Percentiles rank a stretch among this genome's conserved stretches.
Evolutionary conservation across 2,797 vertebrate species (phyloP).

Genomic region (Aldrovandia affinis): DNA sequence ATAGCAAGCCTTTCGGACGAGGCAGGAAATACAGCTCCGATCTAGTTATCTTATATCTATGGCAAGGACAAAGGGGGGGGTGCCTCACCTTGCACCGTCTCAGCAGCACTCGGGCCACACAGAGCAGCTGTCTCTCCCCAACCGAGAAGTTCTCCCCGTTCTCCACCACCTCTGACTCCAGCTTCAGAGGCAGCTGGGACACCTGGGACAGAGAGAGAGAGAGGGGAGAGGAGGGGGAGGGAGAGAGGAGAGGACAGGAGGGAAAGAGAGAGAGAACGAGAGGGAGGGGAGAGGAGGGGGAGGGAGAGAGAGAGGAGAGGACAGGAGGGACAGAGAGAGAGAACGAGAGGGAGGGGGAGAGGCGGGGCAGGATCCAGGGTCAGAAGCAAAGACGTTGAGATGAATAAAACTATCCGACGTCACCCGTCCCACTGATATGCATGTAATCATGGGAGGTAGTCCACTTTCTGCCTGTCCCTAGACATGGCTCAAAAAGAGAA

Average conservation of each 20-base stretch:
- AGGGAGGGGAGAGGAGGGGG: neutral
- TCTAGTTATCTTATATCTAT: neutral
- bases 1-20: neutral
- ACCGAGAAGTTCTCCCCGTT: slow-evolving; percentile 92
- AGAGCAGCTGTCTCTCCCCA: slow-evolving; percentile 87
- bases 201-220: slow-evolving; percentile 65
- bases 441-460: neutral
- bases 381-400: neutral
- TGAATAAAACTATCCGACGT: neutral
- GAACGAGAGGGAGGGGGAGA: neutral
- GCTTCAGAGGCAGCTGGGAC: slow-evolving; percentile 86
- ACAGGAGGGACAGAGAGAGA: slow-evolving; percentile 67
- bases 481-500: neutral
- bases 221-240: neutral
- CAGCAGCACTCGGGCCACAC: slow-evolving; percentile 84
- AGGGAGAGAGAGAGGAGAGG: slow-evolving; percentile 34
- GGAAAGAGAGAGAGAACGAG: too few relatives aligned
- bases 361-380: neutral
- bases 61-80: neutral
- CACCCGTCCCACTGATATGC: neutral
- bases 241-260: neutral
- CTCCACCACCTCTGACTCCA: slow-evolving; percentile 90
- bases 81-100: slow-evolving; percentile 83
- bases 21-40: neutral
- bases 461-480: neutral